These are phyloP conservation scores for Coelinius sp. DNA, from an alignment of 2,888 invertebrate genomes.

Conservation along the genomic window DNA sequence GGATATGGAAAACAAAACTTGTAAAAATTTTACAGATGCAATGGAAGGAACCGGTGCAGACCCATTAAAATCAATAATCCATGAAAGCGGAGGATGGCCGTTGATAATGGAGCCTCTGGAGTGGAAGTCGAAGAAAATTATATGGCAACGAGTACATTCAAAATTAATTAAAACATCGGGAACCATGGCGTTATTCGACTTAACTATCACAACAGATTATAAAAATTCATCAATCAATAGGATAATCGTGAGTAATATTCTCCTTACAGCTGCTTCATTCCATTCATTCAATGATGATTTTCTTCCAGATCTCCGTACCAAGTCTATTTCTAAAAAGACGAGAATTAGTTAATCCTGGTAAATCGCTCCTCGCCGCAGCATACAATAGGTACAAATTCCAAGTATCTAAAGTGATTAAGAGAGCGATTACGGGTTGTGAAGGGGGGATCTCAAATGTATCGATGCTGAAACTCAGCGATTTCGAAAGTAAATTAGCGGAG, in stretches of 20 bases:
- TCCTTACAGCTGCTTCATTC: neutral
- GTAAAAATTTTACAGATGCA: neutral
- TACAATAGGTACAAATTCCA: neutral
- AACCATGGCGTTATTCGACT: neutral
- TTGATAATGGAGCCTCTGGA: neutral
- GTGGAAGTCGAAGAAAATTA: neutral
- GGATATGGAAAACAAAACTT: neutral
- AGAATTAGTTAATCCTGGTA: neutral
- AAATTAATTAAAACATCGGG: neutral
- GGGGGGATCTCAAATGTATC: neutral
- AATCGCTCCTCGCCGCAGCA: neutral
- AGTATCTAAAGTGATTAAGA: neutral
- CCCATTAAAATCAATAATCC: constrained; percentile 7
- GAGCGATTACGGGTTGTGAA: neutral
- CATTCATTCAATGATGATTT: neutral
- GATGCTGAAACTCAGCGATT: constrained; percentile 16
- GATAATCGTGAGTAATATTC: neutral
- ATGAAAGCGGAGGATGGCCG: constrained; percentile 38
- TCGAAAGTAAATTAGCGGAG: constrained; percentile 28
- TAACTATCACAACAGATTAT: constrained; percentile 1
- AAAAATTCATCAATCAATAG: neutral
- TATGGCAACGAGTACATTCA: constrained; percentile 33
- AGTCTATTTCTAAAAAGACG: neutral
- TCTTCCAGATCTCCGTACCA: constrained; percentile 24
- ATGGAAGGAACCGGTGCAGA: constrained; percentile 13